phyloP scores from a whole-genome alignment of 2,113 vertebrate species.

The Aythya baeri region DNA sequence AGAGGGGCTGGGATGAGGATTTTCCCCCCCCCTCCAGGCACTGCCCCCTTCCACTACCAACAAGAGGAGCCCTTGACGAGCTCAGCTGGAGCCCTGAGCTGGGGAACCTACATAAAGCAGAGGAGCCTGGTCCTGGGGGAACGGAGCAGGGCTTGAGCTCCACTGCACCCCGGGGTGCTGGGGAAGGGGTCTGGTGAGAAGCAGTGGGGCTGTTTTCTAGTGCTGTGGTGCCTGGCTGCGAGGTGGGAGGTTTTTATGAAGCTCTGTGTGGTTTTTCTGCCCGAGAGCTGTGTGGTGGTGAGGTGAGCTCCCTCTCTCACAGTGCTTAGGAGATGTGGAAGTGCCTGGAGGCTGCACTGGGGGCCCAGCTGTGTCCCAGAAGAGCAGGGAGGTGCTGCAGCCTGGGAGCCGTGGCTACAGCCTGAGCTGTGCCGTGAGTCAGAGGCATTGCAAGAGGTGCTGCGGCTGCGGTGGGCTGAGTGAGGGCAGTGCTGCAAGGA shows the following conservation, averaged over 20 bases:
- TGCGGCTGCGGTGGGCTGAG: neutral
- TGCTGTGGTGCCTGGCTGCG: neutral
- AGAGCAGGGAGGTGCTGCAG: neutral
- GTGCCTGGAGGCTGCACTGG: fast-evolving
- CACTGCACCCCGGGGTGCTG: neutral
- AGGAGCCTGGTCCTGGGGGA: neutral
- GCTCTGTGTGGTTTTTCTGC: neutral
- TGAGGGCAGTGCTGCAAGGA: neutral
- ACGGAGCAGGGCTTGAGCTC: too few relatives aligned
- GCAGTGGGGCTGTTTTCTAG: fast-evolving
- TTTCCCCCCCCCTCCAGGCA: neutral
- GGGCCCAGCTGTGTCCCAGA: neutral
- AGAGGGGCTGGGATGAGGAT: neutral
- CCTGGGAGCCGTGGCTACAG: neutral
- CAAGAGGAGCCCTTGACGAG: neutral
- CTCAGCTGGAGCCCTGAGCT: neutral
- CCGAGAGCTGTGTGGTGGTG: neutral
- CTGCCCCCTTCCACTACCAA: neutral
- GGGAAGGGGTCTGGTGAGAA: neutral
- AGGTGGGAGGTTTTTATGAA: neutral
- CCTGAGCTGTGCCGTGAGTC: neutral
- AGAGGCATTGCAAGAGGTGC: neutral
- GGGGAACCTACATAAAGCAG: neutral
- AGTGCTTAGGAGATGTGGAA: neutral
- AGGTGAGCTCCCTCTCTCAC: neutral